Evolutionary conservation across 2,797 vertebrate genomes (phyloP).

Genomic region (Okamejei kenojei): DNA sequence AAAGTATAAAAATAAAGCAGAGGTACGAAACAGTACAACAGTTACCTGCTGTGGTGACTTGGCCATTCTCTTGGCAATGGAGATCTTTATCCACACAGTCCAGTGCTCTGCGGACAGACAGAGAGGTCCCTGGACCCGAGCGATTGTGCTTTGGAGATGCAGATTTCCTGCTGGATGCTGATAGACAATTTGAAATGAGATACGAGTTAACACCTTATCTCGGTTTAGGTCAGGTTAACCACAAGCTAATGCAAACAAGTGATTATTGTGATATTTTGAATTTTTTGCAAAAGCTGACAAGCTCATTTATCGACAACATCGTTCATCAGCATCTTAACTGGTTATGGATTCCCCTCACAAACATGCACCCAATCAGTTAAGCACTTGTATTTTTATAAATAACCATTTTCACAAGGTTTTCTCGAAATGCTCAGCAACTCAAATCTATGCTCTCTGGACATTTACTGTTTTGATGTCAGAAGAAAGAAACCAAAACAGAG

Average conservation of each 20-base stretch:
- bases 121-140: slow-evolving; percentile 55
- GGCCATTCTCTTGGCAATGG: slow-evolving; percentile 64
- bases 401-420: not conserved
- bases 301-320: not conserved
- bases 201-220: not conserved
- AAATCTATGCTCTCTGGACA: not conserved
- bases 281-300: not conserved
- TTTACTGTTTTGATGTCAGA: slow-evolving; percentile 4
- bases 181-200: slow-evolving; percentile 37
- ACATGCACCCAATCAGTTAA: not conserved
- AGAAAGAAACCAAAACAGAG: not conserved
- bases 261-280: no score
- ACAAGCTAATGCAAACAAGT: not conserved
- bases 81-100: slow-evolving; percentile 66
- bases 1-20: not conserved
- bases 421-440: not conserved
- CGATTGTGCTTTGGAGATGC: slow-evolving; percentile 66
- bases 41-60: slow-evolving; percentile 54
- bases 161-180: slow-evolving; percentile 72
- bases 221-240: not conserved
- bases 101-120: slow-evolving; percentile 68
- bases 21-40: not conserved
- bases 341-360: not conserved
- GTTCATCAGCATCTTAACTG: not conserved
- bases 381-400: not conserved